Evolutionary conservation across 2,797 vertebrate species (phyloP).

Genomic region (Pogoniulus pusillus): DNA sequence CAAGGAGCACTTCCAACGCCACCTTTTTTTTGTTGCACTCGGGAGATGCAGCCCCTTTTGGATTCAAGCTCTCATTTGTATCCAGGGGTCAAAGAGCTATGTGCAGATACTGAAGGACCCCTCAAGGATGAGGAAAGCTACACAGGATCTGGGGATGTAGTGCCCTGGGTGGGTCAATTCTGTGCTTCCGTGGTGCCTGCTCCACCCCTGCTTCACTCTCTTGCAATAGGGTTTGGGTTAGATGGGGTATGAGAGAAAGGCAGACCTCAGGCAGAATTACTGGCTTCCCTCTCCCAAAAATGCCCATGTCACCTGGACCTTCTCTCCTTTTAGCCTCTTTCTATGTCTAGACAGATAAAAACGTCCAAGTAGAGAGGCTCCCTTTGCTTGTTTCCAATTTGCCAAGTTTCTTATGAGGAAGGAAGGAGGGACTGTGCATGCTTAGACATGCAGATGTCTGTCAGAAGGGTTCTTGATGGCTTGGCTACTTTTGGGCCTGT

Average conservation of each 20-base stretch:
- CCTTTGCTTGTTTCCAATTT: background rate
- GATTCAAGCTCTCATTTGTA: background rate
- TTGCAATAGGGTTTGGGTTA: background rate
- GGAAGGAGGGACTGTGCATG: fast-evolving
- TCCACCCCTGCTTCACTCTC: fast-evolving
- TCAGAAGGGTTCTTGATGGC: fast-evolving
- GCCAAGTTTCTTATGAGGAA: background rate
- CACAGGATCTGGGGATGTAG: fast-evolving
- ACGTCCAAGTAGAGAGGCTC: background rate
- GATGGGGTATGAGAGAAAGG: background rate
- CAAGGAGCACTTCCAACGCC: fast-evolving
- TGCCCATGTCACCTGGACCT: fast-evolving
- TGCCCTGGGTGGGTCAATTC: fast-evolving
- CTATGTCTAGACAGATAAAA: background rate
- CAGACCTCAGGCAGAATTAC: background rate
- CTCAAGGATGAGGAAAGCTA: background rate
- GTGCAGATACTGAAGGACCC: background rate
- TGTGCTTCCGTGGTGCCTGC: fast-evolving
- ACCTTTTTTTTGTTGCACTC: background rate
- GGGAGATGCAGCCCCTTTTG: fast-evolving
- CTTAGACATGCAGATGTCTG: fast-evolving
- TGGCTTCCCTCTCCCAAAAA: background rate
- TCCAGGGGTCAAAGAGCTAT: background rate
- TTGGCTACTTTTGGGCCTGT: fast-evolving
- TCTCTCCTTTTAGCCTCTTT: background rate